These are phyloP conservation scores for Allobates femoralis DNA, from an alignment of 2,797 vertebrate species.

Conservation along the genomic window DNA sequence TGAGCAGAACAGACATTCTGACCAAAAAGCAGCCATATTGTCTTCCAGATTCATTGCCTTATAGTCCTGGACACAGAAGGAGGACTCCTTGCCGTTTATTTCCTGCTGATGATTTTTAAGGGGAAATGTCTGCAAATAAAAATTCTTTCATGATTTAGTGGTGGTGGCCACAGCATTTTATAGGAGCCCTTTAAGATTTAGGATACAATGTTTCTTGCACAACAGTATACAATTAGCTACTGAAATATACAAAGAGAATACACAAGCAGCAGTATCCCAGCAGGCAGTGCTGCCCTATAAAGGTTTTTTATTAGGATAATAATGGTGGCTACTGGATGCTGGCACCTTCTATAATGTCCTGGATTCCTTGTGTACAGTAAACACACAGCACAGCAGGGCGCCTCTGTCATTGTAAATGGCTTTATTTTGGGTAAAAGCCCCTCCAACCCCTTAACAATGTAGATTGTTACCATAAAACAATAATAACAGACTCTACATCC, in stretches of 20 bases:
- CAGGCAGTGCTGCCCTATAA: constrained; percentile 28
- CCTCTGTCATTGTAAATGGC: constrained; percentile 12
- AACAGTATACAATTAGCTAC: constrained; percentile 34
- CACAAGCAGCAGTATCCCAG: constrained; percentile 25
- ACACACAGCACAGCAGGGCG: constrained; percentile 23
- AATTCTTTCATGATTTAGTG: not conserved
- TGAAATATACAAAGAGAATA: constrained; percentile 4
- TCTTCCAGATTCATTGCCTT: not conserved
- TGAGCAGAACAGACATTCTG: not conserved
- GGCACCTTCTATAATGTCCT: constrained; percentile 14
- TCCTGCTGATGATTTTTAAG: not conserved
- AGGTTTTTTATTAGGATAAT: constrained; percentile 25
- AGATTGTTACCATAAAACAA: not conserved
- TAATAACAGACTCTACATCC: not conserved
- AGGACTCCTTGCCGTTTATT: not conserved
- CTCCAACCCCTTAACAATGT: not conserved
- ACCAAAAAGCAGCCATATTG: not conserved
- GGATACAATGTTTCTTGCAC: constrained; percentile 3
- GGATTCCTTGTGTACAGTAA: constrained; percentile 26
- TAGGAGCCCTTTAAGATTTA: not conserved
- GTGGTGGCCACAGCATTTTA: not conserved
- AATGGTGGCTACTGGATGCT: constrained; percentile 20
- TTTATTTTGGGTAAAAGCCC: constrained; percentile 10
- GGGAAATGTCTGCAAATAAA: not conserved
- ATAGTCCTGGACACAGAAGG: not conserved